Conservation (phyloP, 2,888 invertebrate species). For the Thymelicus acteon region DNA sequence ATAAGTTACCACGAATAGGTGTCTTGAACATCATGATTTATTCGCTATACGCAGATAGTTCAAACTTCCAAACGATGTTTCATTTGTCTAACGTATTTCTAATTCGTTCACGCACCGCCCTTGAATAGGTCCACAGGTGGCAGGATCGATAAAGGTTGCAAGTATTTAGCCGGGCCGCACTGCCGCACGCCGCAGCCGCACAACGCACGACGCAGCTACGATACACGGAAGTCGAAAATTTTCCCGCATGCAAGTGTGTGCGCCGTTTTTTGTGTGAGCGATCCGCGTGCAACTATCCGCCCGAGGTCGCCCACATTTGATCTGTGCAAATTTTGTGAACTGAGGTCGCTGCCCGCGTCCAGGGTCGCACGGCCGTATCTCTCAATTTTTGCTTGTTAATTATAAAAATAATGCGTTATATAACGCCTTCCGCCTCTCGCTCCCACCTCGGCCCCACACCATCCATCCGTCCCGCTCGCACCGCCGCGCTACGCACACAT, state of each 20-base stretch:
- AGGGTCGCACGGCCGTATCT: constrained; percentile 81
- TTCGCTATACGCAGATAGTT: not conserved
- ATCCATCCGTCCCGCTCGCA: constrained; percentile 58
- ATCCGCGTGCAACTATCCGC: constrained; percentile 72
- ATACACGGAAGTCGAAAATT: constrained; percentile 75
- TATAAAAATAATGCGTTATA: constrained; percentile 85
- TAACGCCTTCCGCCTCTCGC: constrained; percentile 64
- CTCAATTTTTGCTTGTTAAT: constrained; percentile 84
- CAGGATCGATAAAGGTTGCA: constrained; percentile 43
- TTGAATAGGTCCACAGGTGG: constrained; percentile 39
- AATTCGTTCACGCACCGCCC: constrained; percentile 32
- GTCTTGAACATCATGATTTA: not conserved
- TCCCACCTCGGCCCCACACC: constrained; percentile 47
- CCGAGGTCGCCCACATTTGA: constrained; percentile 85
- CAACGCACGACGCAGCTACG: not conserved
- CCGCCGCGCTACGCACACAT: constrained; percentile 71
- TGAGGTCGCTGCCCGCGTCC: constrained; percentile 79
- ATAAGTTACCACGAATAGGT: not conserved
- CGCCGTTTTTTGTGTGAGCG: constrained; percentile 54
- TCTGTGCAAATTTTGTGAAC: constrained; percentile 83
- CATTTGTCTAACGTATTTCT: constrained; percentile 27
- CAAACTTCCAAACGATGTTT: not conserved
- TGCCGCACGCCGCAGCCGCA: not conserved
- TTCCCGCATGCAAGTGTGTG: constrained; percentile 58
- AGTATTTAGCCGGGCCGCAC: constrained; percentile 37